Evolutionary conservation across 2,113 vertebrate genomes (phyloP).

Genomic region (Tonatia bakeri): DNA sequence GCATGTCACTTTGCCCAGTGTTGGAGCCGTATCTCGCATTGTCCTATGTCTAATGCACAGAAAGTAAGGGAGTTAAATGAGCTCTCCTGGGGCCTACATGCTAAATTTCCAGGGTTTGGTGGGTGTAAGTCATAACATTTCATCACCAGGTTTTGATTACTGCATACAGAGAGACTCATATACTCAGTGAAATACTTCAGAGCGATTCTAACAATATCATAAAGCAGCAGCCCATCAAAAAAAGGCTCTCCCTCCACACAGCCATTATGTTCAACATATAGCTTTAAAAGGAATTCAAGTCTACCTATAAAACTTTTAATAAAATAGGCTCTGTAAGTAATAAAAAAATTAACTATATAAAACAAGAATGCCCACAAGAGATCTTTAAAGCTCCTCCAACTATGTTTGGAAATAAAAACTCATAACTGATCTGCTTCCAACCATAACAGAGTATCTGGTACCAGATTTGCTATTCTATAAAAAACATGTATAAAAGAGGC

Average conservation of each 20-base stretch:
- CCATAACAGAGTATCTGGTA: not conserved
- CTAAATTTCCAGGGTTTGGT: conserved; percentile 48
- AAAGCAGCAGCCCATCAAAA: conserved; percentile 48
- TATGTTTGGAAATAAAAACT: conserved; percentile 45
- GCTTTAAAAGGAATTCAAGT: conserved; percentile 40
- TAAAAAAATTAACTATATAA: not conserved
- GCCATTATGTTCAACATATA: conserved; percentile 36
- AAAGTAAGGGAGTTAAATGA: conserved; percentile 23
- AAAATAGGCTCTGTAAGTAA: conserved; percentile 19
- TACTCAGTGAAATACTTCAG: conserved; percentile 26
- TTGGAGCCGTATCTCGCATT: conserved; percentile 27
- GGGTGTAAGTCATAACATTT: conserved; percentile 67
- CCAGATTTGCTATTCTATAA: not conserved
- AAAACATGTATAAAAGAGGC: conserved; percentile 12
- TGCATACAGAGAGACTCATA: conserved; percentile 33
- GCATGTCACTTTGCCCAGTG: conserved; percentile 52
- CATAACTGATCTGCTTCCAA: conserved; percentile 35
- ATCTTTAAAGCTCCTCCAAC: conserved; percentile 12
- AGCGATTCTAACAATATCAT: conserved; percentile 52
- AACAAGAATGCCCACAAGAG: conserved; percentile 8
- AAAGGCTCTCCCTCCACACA: not conserved
- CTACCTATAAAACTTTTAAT: conserved; percentile 52
- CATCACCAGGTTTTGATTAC: conserved; percentile 51
- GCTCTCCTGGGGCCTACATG: conserved; percentile 34
- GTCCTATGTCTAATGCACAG: conserved; percentile 14